Evolutionary conservation across 1,140 invertebrate species (phyloP).

Genomic region (Lethrus apterus): DNA sequence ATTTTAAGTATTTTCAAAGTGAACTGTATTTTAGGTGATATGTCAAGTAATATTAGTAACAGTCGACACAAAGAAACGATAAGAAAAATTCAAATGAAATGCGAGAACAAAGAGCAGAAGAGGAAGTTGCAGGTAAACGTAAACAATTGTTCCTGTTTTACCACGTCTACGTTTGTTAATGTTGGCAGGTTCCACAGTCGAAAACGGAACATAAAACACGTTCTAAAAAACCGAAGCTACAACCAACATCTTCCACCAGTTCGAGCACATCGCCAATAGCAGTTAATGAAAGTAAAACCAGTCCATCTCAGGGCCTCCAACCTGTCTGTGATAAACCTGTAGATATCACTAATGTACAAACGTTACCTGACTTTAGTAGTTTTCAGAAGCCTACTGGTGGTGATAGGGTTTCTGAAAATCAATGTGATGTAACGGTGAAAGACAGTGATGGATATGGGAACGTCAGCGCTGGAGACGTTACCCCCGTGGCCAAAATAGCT

Average conservation of each 20-base stretch:
- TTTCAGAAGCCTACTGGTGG: constrained; percentile 32
- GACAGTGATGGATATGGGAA: not conserved
- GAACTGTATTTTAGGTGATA: too few relatives aligned
- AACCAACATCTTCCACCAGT: not conserved
- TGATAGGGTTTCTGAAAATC: constrained; percentile 7
- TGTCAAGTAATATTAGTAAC: constrained; percentile 20
- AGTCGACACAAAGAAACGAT: constrained; percentile 55
- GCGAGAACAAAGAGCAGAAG: constrained; percentile 64
- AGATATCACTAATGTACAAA: constrained; percentile 36
- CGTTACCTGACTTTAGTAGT: constrained; percentile 42
- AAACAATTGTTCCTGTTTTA: constrained; percentile 1
- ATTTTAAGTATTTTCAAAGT: too few relatives aligned
- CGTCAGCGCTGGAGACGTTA: not conserved
- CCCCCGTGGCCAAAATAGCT: constrained; percentile 23
- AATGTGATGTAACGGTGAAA: not conserved
- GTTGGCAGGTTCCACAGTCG: constrained; percentile 3
- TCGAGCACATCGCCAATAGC: constrained; percentile 1
- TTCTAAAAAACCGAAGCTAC: constrained; percentile 10
- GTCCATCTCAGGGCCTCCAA: constrained; percentile 32
- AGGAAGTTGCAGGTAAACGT: constrained; percentile 54
- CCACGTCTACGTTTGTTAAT: not conserved
- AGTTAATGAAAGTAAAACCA: constrained; percentile 18
- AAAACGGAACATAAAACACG: constrained; percentile 6
- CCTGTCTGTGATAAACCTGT: constrained; percentile 40
- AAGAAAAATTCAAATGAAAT: constrained; percentile 59